Conservation (phyloP, 1,140 invertebrate species). For the Trichonephila clavipes region DNA sequence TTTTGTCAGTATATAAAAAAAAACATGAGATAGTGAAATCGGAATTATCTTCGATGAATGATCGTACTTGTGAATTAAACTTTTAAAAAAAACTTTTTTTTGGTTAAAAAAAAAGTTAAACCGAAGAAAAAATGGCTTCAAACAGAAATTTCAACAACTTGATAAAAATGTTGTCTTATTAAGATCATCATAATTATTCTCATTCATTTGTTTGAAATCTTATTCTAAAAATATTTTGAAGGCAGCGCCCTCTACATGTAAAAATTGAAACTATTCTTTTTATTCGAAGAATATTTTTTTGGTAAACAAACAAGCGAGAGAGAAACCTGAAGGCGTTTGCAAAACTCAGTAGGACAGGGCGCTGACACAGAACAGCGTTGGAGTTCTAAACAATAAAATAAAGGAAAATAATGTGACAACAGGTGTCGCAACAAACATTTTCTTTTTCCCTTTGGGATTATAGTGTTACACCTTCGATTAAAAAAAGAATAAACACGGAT, state of each 20-base stretch:
- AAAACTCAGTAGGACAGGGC: neutral
- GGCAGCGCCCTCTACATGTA: constrained; percentile 12
- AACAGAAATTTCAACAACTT: no score
- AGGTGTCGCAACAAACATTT: neutral
- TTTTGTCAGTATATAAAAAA: no score
- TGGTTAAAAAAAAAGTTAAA: no score
- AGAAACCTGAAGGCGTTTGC: neutral
- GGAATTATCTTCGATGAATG: no score
- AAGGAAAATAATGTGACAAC: neutral
- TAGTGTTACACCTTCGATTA: constrained; percentile 13
- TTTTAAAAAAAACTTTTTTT: no score
- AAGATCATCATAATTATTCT: no score
- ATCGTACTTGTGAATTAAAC: no score
- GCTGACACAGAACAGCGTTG: neutral
- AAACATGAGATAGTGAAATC: no score
- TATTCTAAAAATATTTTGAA: neutral
- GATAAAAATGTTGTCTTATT: no score
- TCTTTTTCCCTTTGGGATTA: neutral
- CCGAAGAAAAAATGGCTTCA: no score
- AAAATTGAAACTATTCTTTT: neutral
- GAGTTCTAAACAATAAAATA: neutral
- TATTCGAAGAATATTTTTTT: neutral
- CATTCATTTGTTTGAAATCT: neutral
- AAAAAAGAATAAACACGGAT: constrained; percentile 22
- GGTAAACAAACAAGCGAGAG: neutral